Percentiles rank a stretch among this genome's conserved stretches.
These are phyloP conservation scores for Andrena fulva DNA, from an alignment of 2,888 invertebrate species.

Conservation along the genomic window DNA sequence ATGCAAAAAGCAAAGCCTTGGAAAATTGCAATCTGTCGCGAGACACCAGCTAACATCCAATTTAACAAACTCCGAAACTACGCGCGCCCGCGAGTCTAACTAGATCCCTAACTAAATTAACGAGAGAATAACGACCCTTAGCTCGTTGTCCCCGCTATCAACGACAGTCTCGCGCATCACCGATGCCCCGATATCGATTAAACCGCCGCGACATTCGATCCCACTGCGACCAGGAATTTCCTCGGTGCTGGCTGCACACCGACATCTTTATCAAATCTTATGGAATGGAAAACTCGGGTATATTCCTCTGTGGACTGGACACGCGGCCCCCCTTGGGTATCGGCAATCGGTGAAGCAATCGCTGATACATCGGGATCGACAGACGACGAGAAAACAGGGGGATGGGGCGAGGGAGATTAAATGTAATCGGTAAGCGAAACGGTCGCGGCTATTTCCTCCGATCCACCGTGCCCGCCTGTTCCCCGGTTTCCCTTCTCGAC, in stretches of 20 bases:
- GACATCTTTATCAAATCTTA: constrained; percentile 69
- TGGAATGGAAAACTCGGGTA: constrained; percentile 57
- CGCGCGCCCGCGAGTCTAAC: not conserved
- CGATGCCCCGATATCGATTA: constrained; percentile 26
- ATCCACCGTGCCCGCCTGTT: not conserved
- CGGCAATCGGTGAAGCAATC: constrained; percentile 60
- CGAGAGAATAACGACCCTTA: not conserved
- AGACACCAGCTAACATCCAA: not conserved
- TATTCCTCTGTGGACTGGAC: constrained; percentile 40
- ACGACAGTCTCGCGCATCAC: not conserved
- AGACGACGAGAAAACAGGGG: constrained; percentile 50
- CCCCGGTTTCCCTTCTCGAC: not conserved
- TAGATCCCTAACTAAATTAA: not conserved
- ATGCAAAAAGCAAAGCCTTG: too few relatives aligned
- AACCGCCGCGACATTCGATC: constrained; percentile 26
- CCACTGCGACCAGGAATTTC: constrained; percentile 30
- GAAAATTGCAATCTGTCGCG: not conserved
- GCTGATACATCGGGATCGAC: constrained; percentile 54
- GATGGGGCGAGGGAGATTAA: constrained; percentile 38
- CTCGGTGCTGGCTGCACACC: constrained; percentile 11
- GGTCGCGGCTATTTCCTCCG: not conserved
- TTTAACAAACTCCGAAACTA: not conserved
- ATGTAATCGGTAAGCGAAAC: constrained; percentile 58
- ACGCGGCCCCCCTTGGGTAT: constrained; percentile 25
- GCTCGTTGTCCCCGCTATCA: not conserved